These are phyloP conservation scores for Vulpes ferrilata DNA, from an alignment of 2,113 vertebrate species.

Conservation along the genomic window DNA sequence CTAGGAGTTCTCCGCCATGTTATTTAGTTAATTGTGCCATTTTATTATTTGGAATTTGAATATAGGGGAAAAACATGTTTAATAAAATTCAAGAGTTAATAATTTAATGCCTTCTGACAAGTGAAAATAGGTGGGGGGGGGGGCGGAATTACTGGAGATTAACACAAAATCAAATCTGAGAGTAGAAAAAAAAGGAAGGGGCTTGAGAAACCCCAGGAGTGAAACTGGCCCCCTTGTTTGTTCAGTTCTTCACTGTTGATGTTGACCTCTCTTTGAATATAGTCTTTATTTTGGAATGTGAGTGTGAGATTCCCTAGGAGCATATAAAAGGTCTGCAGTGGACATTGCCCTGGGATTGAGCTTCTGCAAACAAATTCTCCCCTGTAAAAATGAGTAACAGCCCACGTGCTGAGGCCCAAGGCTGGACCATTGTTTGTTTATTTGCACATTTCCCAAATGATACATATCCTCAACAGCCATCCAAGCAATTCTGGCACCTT, in stretches of 20 bases:
- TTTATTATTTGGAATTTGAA: constrained; percentile 55
- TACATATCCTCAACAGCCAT: background rate
- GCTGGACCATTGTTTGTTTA: background rate
- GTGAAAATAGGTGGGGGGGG: background rate
- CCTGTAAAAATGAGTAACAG: background rate
- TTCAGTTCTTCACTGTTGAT: background rate
- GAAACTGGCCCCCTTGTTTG: background rate
- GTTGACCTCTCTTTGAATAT: background rate
- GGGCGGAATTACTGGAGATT: background rate
- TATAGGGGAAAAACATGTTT: background rate
- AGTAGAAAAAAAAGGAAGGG: background rate
- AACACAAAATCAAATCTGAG: background rate
- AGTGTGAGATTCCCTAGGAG: background rate
- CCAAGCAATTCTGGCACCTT: background rate
- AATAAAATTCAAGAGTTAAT: background rate
- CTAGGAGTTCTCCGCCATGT: background rate
- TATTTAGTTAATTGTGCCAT: constrained; percentile 26
- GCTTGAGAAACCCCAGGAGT: background rate
- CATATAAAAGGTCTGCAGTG: background rate
- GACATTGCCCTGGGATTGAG: background rate
- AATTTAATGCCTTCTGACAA: constrained; percentile 25
- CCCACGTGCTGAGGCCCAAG: background rate
- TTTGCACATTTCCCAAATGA: background rate
- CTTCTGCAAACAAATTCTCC: background rate
- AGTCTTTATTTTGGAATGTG: constrained; percentile 3